Percentiles rank a stretch among this genome's conserved stretches.
phyloP scores from a whole-genome alignment of 2,113 vertebrate genomes.

The Haemorhous mexicanus region DNA sequence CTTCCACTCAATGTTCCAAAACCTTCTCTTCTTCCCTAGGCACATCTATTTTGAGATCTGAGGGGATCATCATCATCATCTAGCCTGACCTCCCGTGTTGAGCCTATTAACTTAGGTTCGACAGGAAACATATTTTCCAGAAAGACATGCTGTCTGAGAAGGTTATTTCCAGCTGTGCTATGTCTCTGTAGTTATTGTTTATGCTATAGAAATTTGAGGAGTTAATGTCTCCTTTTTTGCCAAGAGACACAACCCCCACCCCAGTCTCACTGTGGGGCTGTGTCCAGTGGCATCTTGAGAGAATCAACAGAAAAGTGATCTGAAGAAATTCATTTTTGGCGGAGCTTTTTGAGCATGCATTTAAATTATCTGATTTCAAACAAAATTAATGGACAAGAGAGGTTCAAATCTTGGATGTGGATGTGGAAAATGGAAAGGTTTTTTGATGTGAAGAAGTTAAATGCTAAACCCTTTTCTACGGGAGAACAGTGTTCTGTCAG shows the following conservation, averaged over 20 bases:
- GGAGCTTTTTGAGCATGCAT: not conserved
- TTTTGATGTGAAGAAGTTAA: not conserved
- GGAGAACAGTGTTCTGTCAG: not conserved
- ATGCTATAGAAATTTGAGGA: constrained; percentile 40
- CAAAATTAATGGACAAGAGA: not conserved
- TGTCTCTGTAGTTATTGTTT: constrained; percentile 42
- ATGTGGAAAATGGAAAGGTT: not conserved
- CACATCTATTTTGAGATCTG: not conserved
- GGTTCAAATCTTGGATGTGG: not conserved
- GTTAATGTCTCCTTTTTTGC: not conserved
- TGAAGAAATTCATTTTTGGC: not conserved
- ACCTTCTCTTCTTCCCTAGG: not conserved
- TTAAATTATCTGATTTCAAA: not conserved
- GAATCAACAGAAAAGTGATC: not conserved
- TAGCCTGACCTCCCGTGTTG: not conserved
- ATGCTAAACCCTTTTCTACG: not conserved
- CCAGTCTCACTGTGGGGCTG: not conserved
- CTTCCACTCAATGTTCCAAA: not conserved
- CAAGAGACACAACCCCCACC: not conserved
- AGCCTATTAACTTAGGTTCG: not conserved
- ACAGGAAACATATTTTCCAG: constrained; percentile 21
- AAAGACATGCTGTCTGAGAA: constrained; percentile 8
- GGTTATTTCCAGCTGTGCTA: constrained; percentile 37
- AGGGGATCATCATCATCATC: not conserved
- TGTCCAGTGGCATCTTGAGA: not conserved